A percentile compares a stretch with the other conserved stretches of the same genome.
Evolutionary conservation across 2,888 invertebrate species (phyloP).

Genomic region (Chrysotoxum bicinctum): DNA sequence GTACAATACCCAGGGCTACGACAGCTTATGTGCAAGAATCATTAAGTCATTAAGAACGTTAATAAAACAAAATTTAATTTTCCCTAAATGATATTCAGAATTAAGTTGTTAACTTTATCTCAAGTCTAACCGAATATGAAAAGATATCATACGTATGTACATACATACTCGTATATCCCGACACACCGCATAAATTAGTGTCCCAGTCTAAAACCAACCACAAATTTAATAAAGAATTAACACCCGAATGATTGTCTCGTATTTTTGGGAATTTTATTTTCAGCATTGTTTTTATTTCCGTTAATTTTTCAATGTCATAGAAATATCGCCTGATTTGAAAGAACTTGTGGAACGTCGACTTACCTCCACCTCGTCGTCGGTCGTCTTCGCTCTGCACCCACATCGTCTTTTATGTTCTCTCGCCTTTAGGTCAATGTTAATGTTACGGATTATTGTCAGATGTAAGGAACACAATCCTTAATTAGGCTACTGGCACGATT

Average conservation of each 20-base stretch:
- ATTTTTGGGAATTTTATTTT: background rate
- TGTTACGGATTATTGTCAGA: constrained; percentile 25
- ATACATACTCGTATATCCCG: too few relatives aligned
- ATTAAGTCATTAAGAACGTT: constrained; percentile 29
- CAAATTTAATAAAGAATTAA: background rate
- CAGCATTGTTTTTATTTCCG: background rate
- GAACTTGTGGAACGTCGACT: constrained; percentile 28
- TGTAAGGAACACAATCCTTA: background rate
- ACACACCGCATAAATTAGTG: background rate
- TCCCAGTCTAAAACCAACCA: background rate
- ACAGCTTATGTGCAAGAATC: background rate
- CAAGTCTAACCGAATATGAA: background rate
- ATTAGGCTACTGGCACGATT: background rate
- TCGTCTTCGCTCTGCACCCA: background rate
- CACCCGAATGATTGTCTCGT: background rate
- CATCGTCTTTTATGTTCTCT: background rate
- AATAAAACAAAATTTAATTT: constrained; percentile 33
- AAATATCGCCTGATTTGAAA: constrained; percentile 37
- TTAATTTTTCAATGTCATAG: constrained; percentile 23
- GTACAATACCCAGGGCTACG: background rate
- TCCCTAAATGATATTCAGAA: background rate
- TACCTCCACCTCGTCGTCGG: constrained; percentile 1
- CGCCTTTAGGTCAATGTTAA: constrained; percentile 41
- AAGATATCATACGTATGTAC: background rate
- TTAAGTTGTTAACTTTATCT: constrained; percentile 36